phyloP scores from a whole-genome alignment of 2,113 vertebrate genomes.

The Calyptomena viridis region DNA sequence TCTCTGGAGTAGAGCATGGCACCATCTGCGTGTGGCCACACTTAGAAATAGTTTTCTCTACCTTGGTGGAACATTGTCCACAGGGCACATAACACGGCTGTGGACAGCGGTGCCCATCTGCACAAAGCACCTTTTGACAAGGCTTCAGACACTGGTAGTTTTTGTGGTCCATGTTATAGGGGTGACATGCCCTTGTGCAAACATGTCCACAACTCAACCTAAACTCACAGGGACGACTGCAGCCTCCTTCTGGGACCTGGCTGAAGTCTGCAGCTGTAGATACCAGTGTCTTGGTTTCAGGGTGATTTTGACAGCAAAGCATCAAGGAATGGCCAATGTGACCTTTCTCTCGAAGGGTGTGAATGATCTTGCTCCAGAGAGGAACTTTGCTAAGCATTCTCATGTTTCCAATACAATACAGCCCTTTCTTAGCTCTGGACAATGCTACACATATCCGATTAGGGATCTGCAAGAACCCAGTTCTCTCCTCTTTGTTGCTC shows the following conservation, averaged over 20 bases:
- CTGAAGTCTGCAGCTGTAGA: conserved; percentile 79
- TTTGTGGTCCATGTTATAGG: conserved; percentile 85
- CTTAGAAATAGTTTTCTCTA: conserved; percentile 79
- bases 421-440: conserved; percentile 91
- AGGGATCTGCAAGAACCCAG: conserved; percentile 89
- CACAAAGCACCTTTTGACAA: conserved; percentile 83
- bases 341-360: conserved; percentile 75
- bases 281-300: conserved; percentile 73
- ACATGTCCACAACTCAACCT: conserved; percentile 89
- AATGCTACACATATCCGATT: conserved; percentile 93
- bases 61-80: conserved; percentile 72
- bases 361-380: conserved; percentile 88
- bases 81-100: conserved; percentile 76
- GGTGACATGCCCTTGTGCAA: conserved; percentile 87
- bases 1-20: conserved; percentile 78
- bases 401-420: conserved; percentile 90
- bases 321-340: conserved; percentile 77
- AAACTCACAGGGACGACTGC: conserved; percentile 84
- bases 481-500: conserved; percentile 81
- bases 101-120: conserved; percentile 80
- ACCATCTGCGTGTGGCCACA: conserved; percentile 87
- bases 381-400: conserved; percentile 81
- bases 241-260: conserved; percentile 89
- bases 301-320: conserved; percentile 92
- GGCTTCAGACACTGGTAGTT: conserved; percentile 81